Conservation (phyloP, 2,113 vertebrate genomes). For the Corvus moneduloides region DNA sequence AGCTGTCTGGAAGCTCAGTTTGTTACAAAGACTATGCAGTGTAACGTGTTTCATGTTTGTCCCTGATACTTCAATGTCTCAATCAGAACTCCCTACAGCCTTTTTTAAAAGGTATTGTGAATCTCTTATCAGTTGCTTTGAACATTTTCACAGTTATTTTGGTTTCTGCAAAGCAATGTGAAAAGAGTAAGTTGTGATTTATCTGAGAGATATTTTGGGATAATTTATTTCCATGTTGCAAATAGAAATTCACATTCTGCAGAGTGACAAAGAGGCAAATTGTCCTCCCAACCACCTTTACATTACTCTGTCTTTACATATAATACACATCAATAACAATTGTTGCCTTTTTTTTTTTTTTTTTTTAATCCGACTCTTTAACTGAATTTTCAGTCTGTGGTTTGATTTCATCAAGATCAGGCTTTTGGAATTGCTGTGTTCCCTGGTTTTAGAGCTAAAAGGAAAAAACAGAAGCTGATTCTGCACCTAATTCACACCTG, state of each 20-base stretch:
- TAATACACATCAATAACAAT: background rate
- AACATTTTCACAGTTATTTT: background rate
- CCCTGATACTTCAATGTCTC: background rate
- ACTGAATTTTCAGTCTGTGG: background rate
- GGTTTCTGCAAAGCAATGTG: background rate
- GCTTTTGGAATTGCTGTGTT: background rate
- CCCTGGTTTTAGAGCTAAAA: background rate
- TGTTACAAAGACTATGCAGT: background rate
- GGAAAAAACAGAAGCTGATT: background rate
- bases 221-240: background rate
- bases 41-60: background rate
- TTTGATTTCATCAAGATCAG: background rate
- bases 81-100: background rate
- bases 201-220: background rate
- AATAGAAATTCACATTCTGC: background rate
- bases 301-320: background rate
- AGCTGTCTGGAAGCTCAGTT: background rate
- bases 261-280: background rate
- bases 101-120: background rate
- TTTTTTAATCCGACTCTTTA: background rate
- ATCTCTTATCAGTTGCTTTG: background rate
- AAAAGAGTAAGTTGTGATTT: background rate
- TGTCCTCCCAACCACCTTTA: background rate
- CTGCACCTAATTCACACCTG: fast-evolving
- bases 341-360: too few relatives aligned